These are phyloP conservation scores for Plemyria rubiginata DNA, from an alignment of 2,888 invertebrate species.

Conservation along the genomic window DNA sequence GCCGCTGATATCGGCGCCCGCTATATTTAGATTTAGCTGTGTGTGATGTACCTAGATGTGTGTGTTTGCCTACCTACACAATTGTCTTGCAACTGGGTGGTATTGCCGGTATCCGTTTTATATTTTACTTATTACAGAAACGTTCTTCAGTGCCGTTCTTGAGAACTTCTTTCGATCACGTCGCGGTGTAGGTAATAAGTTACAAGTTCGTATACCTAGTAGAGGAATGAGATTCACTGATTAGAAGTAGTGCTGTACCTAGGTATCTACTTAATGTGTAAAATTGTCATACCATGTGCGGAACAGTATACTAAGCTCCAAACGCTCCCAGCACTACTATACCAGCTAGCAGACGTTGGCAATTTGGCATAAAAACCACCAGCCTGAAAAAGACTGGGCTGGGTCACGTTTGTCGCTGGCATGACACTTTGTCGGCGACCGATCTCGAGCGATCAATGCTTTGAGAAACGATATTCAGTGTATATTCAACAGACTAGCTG, in stretches of 20 bases:
- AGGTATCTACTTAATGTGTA: not conserved
- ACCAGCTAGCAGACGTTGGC: no score
- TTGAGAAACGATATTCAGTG: no score
- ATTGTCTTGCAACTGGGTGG: constrained; percentile 60
- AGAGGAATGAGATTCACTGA: not conserved
- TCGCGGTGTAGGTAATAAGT: constrained; percentile 8
- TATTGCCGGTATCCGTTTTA: constrained; percentile 31
- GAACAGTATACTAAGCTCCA: no score
- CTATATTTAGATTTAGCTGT: constrained; percentile 85
- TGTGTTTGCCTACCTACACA: constrained; percentile 63
- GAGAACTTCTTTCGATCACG: constrained; percentile 32
- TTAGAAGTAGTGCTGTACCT: not conserved
- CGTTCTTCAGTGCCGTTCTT: constrained; percentile 29
- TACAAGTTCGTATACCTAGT: constrained; percentile 4
- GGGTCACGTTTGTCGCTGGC: no score
- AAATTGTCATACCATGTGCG: no score
- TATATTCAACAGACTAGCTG: no score
- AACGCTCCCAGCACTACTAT: no score
- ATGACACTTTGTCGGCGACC: no score
- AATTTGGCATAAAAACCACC: no score
- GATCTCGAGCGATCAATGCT: no score
- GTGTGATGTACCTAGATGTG: constrained; percentile 73
- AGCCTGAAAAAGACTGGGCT: no score
- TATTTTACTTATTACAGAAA: constrained; percentile 25
- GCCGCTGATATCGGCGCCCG: constrained; percentile 84